Evolutionary conservation across 2,888 invertebrate genomes (phyloP).

Genomic region (Trissolcus japonicus): DNA sequence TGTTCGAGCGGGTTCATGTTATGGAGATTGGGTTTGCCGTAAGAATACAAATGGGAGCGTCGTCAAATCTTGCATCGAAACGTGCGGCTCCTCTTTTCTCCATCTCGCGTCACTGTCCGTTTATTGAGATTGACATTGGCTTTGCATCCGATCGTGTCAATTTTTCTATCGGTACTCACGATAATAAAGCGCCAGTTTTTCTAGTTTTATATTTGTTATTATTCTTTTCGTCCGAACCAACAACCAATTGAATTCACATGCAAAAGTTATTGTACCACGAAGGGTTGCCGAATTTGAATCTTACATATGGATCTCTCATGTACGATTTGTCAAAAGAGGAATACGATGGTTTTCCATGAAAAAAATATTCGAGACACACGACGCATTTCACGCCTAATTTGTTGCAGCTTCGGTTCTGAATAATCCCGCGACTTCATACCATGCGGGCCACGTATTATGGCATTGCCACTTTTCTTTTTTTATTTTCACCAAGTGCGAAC

Average conservation of each 20-base stretch:
- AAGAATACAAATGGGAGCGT: constrained; percentile 61
- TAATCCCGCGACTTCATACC: constrained; percentile 64
- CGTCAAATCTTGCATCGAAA: constrained; percentile 41
- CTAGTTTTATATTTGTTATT: not conserved
- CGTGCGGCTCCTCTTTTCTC: constrained; percentile 20
- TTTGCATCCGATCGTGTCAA: constrained; percentile 20
- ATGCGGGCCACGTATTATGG: constrained; percentile 60
- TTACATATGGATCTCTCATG: not conserved
- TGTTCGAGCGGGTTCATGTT: constrained; percentile 60
- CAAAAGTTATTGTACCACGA: not conserved
- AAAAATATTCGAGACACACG: constrained; percentile 71
- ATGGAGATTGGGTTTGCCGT: constrained; percentile 62
- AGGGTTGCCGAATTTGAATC: too few relatives aligned
- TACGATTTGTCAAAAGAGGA: constrained; percentile 12
- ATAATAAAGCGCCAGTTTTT: not conserved
- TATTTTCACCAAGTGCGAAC: constrained; percentile 45
- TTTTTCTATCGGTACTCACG: not conserved
- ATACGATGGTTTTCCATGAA: constrained; percentile 58
- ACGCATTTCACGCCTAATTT: constrained; percentile 75
- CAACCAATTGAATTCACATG: not conserved
- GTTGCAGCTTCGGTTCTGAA: constrained; percentile 68
- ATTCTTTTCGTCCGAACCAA: too few relatives aligned
- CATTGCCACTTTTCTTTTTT: constrained; percentile 15
- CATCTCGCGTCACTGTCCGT: constrained; percentile 41
- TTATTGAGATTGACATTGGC: constrained; percentile 61